Evolutionary conservation across 2,888 invertebrate species (phyloP), one percentile per base, ranked within the genome.

Genomic region (Zaprionus lineosus): DNA sequence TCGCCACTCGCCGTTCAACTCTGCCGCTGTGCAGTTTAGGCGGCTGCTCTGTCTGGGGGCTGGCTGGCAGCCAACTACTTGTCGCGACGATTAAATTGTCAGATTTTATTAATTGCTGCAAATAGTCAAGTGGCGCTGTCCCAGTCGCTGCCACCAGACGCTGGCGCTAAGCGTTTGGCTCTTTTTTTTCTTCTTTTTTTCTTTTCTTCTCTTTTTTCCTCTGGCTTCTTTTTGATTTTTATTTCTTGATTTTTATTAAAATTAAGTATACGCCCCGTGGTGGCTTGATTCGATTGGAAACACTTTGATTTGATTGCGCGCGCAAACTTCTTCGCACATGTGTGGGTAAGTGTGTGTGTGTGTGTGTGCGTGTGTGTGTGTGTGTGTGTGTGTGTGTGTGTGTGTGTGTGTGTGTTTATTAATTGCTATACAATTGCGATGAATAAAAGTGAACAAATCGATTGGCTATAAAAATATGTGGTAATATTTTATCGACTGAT

Each of bases 91-190:
- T 87, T 87, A 88, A 78, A 87, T 88, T 87, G 87, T 87, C 87
- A 88, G 86, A 77, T 82, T 84, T 87, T 87, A 87, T 87, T 88
- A 88, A 87, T 88, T 87, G 85, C 86, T 81, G 81, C 81, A 77
- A 82, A 82, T 86, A 82, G 69, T 61, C 64, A 63, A 66, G 68
- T 68, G 58, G 36, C 70, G 64, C 56, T 56, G 68, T 5, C 48
- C 1, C 16, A 7, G 40, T 11, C 11, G 16, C 19, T 41, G 34
- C 16, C 12, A 14, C 11, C 34, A 11, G 31, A 19, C 28, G 33
- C 50, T 39, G 36, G 21, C 37, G 21, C 37, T 29, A 39, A 14
- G 24, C 24, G n/a, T 24, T 24, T 24, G n/a, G 8, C 24, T 24
- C 2, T 24, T 24, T 8, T 19, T 29, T 11, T 36, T 9, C 11